Conservation (phyloP, 2,888 invertebrate genomes). For the Lasioglossum pauxillum region DNA sequence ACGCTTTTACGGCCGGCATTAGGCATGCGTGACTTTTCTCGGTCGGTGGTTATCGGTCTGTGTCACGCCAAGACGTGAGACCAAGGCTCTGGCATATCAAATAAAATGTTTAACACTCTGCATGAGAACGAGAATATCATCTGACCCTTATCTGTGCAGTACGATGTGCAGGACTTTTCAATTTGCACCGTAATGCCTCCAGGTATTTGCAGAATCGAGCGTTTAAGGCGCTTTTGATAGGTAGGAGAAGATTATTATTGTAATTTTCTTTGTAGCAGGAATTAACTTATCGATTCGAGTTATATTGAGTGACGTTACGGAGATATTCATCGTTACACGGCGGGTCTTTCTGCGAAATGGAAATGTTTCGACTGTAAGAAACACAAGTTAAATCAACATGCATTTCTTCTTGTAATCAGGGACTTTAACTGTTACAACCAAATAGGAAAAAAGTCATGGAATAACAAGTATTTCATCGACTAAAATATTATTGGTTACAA, state of each 20-base stretch:
- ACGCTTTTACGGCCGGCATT: background rate
- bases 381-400: background rate
- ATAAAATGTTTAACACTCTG: background rate
- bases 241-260: background rate
- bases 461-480: too few species aligned
- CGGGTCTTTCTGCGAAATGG: too few species aligned
- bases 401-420: too few species aligned
- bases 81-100: background rate
- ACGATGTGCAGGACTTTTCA: background rate
- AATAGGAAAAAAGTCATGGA: too few species aligned
- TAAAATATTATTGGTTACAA: too few species aligned
- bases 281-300: background rate
- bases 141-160: background rate
- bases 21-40: conserved; percentile 11
- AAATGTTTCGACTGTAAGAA: background rate
- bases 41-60: background rate
- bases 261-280: background rate
- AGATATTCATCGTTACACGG: too few species aligned
- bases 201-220: background rate
- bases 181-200: background rate
- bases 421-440: too few species aligned
- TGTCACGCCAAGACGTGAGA: background rate
- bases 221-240: background rate
- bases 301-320: background rate
- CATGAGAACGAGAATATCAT: background rate